Conservation (phyloP, 2,113 vertebrate genomes). For the Progne subis region DNA sequence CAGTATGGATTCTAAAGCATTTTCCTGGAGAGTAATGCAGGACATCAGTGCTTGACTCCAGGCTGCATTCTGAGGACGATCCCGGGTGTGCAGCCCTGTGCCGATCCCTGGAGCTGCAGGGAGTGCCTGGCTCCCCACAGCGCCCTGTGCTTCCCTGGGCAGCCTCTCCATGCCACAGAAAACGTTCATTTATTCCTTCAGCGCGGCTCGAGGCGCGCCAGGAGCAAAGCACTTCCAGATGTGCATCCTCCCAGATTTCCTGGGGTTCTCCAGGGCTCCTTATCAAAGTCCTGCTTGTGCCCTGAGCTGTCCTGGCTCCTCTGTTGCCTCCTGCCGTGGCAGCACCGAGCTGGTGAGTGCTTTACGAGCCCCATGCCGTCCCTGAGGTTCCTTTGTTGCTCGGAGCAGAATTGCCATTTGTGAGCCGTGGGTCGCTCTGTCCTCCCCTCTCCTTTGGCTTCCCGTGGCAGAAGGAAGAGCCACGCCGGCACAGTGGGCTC, state of each 20-base stretch:
- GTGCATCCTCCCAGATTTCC: conserved; percentile 43
- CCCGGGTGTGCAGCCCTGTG: not conserved
- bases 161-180: not conserved
- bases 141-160: not conserved
- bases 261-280: not conserved
- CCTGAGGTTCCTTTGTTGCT: not conserved
- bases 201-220: not conserved
- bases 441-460: not conserved
- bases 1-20: not conserved
- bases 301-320: not conserved
- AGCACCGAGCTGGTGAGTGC: not conserved
- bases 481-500: not conserved
- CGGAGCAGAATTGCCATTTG: not conserved
- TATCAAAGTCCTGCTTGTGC: not conserved
- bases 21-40: not conserved
- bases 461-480: not conserved
- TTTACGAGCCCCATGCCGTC: not conserved
- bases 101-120: fast-evolving
- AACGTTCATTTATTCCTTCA: conserved; percentile 3
- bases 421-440: not conserved
- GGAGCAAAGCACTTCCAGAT: conserved; percentile 73
- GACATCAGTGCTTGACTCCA: not conserved
- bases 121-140: not conserved
- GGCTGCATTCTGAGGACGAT: not conserved
- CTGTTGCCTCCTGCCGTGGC: conserved; percentile 5